A percentile compares a stretch with the other conserved stretches of the same genome.
Conservation (phyloP, 2,888 invertebrate species). For the Erebia aethiops region DNA sequence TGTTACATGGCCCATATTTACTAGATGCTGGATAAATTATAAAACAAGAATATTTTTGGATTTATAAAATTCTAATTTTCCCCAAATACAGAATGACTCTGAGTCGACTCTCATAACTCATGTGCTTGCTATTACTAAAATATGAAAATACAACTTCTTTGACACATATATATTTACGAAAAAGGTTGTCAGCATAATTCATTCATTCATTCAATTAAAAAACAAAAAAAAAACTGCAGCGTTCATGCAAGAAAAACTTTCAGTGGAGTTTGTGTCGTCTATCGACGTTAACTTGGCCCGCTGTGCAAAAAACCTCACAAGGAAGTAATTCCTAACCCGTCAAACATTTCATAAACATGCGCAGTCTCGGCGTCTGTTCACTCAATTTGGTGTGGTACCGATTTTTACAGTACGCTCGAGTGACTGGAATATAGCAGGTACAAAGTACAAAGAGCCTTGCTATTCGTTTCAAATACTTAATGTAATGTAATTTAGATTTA, state of each 20-base stretch:
- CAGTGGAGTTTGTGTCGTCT: conserved; percentile 13
- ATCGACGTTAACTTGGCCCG: conserved; percentile 21
- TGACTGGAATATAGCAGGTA: conserved; percentile 35
- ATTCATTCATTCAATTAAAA: conserved; percentile 16
- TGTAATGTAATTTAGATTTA: no score
- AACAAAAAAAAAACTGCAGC: conserved; percentile 24
- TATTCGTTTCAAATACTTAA: no score
- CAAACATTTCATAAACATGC: conserved; percentile 76
- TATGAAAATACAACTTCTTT: not conserved
- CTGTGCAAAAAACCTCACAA: conserved; percentile 41
- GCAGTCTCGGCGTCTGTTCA: conserved; percentile 37
- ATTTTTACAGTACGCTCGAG: conserved; percentile 57
- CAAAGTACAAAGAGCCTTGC: not conserved
- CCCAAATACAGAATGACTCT: no score
- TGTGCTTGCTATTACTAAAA: not conserved
- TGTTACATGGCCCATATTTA: no score
- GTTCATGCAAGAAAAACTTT: conserved; percentile 23
- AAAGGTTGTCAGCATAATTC: conserved; percentile 1
- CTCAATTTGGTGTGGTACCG: conserved; percentile 57
- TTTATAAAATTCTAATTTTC: no score
- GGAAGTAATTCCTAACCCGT: conserved; percentile 70
- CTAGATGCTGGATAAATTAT: no score
- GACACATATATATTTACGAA: not conserved
- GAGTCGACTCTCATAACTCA: no score
- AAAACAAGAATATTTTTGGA: no score